Evolutionary conservation across 2,888 invertebrate genomes (phyloP), one percentile per base, ranked within the genome.

Genomic region (Drosophila fulvimacula): DNA sequence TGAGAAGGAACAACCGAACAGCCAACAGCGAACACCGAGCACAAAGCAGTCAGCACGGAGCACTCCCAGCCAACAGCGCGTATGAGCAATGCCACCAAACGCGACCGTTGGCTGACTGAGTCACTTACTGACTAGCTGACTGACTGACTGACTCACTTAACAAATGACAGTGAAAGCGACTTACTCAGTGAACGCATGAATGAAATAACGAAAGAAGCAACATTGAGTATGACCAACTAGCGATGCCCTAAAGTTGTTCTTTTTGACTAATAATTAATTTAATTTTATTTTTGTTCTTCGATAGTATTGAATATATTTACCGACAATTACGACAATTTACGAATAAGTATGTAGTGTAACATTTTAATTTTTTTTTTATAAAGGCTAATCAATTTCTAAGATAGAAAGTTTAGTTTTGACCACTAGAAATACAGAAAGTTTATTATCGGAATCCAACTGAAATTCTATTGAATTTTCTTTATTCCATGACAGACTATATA

Each of bases 21-120:
- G 66, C 68, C 57, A 85, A 41, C 51, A 46, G 11, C 51, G 34
- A 81, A 66, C 84, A 81, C 79, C 57, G 59, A 83, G 53, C 41
- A 59, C 59, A 1, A 19, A 53, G 15, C 53, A 24, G 30, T 17
- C 13, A 69, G 73, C 60, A 79, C 73, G 73, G 76, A 69, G 59
- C 49, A 52, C 36, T 49, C 36, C 49, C 60, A 68, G 86, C 73
- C 76, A 74, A 79, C 77, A 46, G 89, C 64, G 73, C 86, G 89
- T 82, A 82, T 89, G 76, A 88, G 88, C 79, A 88, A 80, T 69
- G 88, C 86, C 67, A 70, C 53, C 61, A 72, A 72, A 73, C 69
- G 67, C 58, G 41, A 65, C 34, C 66, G 13, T 17, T 38, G 55
- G 58, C 64, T 64, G 73, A 81, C 68, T 79, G 63, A 52, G 38